Base-by-base conservation (phyloP, 2,113 vertebrate species). In the Carassius auratus region DNA sequence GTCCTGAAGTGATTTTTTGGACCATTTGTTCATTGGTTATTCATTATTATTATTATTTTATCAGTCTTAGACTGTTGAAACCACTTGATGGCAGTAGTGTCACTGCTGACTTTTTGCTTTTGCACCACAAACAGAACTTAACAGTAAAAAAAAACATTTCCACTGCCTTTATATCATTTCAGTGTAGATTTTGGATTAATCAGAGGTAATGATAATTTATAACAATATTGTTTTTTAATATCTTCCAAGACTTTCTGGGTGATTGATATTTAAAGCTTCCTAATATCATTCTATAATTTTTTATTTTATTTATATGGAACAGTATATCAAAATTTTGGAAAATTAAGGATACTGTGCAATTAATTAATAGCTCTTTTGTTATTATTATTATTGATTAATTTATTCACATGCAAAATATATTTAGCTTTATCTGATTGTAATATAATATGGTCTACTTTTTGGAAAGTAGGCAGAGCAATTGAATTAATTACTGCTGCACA, bases 51-150 rank as follows among this genome's bases (percentile, higher is more conserved):
- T 30, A 30, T 30, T 30, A 64, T 30, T 30, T 30, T 30, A 69
- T 69, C 15, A 69, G 33, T 71, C 17, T 9, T 19, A 71, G 15
- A 69, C 5, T 21, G 45, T 5, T 8, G 12, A 62, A 76, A 69
- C 85, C 91, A 89, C 88, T 91, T 85, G 91, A 87, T 85, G 91
- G 91, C 90, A 91, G 88, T 92, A 92, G 91, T 79, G 83, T 85
- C 86, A 86, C 84, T 85, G 75, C 36, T 10, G 23, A 81, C 21
- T 78, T 86, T 76, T 59, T 7, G 15, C 6, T 77, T 64, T 36
- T 13, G 36, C 30, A n/a, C 50, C 36, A 12, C 26, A 7, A 69
- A 12, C 3, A 59, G 61, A 23, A 15, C 38, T 26, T 5, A n/a
- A 13, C 55, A n/a, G 21, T 78, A 42, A 42, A 79, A 84, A 14